These are phyloP conservation scores for Oppia nitens DNA, from an alignment of 1,140 invertebrate species.

Conservation along the genomic window DNA sequence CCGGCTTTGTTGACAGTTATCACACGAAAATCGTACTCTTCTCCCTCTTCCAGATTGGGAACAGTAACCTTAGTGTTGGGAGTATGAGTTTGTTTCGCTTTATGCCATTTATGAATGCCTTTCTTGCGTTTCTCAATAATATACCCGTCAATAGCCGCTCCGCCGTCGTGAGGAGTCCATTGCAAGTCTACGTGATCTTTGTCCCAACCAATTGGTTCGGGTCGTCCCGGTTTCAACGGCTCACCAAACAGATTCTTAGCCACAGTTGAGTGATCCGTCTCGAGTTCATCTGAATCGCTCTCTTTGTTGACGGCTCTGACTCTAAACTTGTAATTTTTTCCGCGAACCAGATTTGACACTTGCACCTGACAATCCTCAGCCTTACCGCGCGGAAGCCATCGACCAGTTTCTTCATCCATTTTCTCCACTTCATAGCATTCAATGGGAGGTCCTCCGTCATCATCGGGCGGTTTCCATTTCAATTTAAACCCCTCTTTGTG, in stretches of 20 bases:
- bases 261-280: conserved; percentile 64
- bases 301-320: conserved; percentile 94
- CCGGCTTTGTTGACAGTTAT: conserved; percentile 92
- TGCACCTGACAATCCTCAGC: conserved; percentile 24
- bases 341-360: conserved; percentile 76
- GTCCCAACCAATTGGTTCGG: conserved; percentile 66
- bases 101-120: conserved; percentile 85
- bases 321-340: conserved; percentile 82
- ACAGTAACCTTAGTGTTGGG: conserved; percentile 64
- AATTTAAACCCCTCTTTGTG: conserved; percentile 70
- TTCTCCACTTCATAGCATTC: conserved; percentile 96
- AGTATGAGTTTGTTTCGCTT: conserved; percentile 62
- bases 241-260: conserved; percentile 88
- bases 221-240: conserved; percentile 52
- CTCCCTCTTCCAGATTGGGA: conserved; percentile 71
- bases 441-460: conserved; percentile 89
- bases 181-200: conserved; percentile 48
- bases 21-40: conserved; percentile 80
- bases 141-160: conserved; percentile 76
- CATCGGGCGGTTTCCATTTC: conserved; percentile 76
- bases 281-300: conserved; percentile 79
- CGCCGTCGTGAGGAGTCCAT: conserved; percentile 65
- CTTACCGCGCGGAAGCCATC: conserved; percentile 48
- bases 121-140: conserved; percentile 85
- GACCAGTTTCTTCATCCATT: conserved; percentile 63